phyloP scores from a whole-genome alignment of 2,113 vertebrate species.

The Strigops habroptila region DNA sequence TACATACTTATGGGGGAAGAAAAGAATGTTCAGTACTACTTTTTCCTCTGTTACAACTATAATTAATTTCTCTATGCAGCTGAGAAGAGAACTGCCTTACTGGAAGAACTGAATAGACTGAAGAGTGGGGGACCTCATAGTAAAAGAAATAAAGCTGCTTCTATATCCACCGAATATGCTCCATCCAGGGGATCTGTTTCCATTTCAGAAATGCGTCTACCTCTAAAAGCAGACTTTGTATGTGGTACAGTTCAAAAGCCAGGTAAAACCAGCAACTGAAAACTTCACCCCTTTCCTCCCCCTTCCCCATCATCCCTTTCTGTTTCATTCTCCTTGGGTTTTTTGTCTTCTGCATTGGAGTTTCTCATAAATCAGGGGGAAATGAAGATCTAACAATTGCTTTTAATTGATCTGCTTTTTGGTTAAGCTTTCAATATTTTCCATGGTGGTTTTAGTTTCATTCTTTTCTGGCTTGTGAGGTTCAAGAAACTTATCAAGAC shows the following conservation, averaged over 20 bases:
- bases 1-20: accelerated
- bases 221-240: constrained; percentile 95
- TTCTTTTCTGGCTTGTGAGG: background rate
- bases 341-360: background rate
- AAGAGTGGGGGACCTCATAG: constrained; percentile 77
- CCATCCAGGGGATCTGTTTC: constrained; percentile 87
- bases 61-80: constrained; percentile 65
- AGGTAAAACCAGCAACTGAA: constrained; percentile 70
- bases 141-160: constrained; percentile 64
- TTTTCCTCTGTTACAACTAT: background rate
- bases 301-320: background rate
- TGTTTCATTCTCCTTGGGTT: accelerated
- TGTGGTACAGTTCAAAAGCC: constrained; percentile 85
- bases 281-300: background rate
- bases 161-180: constrained; percentile 33
- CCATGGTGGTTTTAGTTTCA: background rate
- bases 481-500: background rate
- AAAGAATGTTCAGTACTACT: background rate
- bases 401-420: background rate
- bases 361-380: background rate
- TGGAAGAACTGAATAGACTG: constrained; percentile 84
- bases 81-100: constrained; percentile 84
- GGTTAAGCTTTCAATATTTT: background rate
- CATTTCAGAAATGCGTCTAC: constrained; percentile 89
- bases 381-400: background rate